Conservation (phyloP, 2,113 vertebrate genomes). For the Hymenochirus boettgeri region DNA sequence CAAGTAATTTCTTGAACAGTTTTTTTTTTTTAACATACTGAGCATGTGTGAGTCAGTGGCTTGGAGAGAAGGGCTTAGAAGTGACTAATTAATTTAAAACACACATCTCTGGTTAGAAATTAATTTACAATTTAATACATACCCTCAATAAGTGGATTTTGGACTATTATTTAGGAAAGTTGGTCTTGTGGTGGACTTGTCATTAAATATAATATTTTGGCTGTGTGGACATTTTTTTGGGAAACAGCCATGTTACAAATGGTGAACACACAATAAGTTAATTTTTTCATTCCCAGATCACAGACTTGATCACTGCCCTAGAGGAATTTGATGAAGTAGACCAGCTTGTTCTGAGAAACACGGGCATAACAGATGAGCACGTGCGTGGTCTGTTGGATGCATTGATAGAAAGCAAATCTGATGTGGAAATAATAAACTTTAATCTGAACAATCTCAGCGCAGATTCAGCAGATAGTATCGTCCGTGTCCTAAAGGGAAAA, state of each 20-base stretch:
- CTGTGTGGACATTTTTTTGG: background rate
- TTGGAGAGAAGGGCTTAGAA: too few relatives aligned
- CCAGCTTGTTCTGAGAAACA: constrained; percentile 71
- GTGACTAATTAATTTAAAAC: too few relatives aligned
- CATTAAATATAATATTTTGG: too few relatives aligned
- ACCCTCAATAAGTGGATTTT: too few relatives aligned
- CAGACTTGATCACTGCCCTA: constrained; percentile 61
- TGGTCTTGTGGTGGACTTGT: too few relatives aligned
- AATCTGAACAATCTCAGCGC: constrained; percentile 73
- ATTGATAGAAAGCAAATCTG: constrained; percentile 59
- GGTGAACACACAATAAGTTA: background rate
- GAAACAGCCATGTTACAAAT: background rate
- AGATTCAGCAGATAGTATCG: constrained; percentile 57
- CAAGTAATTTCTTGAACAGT: too few relatives aligned
- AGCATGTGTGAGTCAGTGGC: too few relatives aligned
- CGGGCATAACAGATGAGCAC: constrained; percentile 64
- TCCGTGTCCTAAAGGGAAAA: constrained; percentile 62
- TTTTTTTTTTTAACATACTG: too few relatives aligned
- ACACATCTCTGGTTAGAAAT: too few relatives aligned
- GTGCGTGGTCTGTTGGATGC: constrained; percentile 55
- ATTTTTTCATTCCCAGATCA: constrained; percentile 48
- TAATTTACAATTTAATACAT: too few relatives aligned
- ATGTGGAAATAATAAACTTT: constrained; percentile 68
- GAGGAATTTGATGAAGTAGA: constrained; percentile 63
- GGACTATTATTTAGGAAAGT: too few relatives aligned